Evolutionary conservation across 2,113 vertebrate species (phyloP).

Genomic region (Telmatochromis sp.): DNA sequence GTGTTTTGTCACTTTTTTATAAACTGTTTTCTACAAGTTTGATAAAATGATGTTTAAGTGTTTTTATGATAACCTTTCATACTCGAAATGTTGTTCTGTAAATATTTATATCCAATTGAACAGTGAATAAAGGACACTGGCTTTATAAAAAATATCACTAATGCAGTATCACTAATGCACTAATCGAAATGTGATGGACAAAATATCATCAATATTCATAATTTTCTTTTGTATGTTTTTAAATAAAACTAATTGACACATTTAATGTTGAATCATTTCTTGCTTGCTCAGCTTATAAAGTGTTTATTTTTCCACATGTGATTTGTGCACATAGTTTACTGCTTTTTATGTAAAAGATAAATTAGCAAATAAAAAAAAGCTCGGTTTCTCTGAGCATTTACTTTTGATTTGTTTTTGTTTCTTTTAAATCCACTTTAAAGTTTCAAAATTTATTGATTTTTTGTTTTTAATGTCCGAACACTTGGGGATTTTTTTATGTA

Average conservation of each 20-base stretch:
- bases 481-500: neutral
- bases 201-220: neutral
- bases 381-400: neutral
- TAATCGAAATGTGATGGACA: neutral
- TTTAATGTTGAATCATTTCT: neutral
- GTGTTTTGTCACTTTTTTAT: neutral
- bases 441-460: neutral
- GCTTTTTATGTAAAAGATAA: neutral
- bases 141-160: neutral
- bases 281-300: neutral
- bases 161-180: accelerated
- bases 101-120: neutral
- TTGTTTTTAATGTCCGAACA: accelerated
- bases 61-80: neutral
- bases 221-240: neutral
- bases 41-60: neutral
- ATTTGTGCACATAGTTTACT: neutral
- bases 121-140: neutral
- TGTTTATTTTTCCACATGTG: neutral
- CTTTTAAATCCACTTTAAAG: neutral
- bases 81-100: accelerated
- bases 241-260: neutral
- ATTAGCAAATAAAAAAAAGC: neutral
- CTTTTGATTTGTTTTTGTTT: neutral
- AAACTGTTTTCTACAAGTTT: neutral